Evolutionary conservation across 1,140 invertebrate species (phyloP).

Genomic region (Cryptotermes secundus): DNA sequence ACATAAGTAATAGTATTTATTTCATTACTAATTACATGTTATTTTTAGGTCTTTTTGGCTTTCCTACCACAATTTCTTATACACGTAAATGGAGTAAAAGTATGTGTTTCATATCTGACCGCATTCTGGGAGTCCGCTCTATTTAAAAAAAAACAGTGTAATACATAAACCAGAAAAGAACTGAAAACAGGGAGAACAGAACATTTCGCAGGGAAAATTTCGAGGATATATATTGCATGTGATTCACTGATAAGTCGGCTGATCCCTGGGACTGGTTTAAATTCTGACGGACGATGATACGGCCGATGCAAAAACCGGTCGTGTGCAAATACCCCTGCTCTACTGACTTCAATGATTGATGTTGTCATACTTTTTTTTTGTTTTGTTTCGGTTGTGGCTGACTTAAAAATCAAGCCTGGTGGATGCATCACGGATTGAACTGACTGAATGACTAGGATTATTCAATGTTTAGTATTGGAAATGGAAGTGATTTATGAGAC

Average conservation of each 20-base stretch:
- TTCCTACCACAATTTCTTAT: no score
- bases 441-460: not conserved
- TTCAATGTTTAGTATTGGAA: constrained; percentile 7
- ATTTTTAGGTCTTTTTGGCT: no score
- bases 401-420: constrained; percentile 19
- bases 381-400: constrained; percentile 7
- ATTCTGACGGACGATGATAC: not conserved
- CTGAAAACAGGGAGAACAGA: not conserved
- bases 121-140: no score
- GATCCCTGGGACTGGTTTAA: not conserved
- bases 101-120: no score
- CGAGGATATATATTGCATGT: not conserved
- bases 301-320: not conserved
- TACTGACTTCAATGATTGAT: not conserved
- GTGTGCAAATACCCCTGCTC: not conserved
- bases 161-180: not conserved
- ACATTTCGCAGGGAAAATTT: not conserved
- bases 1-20: no score
- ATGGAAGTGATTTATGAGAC: constrained; percentile 10
- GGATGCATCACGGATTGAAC: not conserved
- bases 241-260: not conserved
- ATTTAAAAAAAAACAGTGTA: no score
- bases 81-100: no score
- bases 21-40: no score
- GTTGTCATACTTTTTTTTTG: constrained; percentile 10